Percentiles rank a stretch among this genome's conserved stretches.
Evolutionary conservation across 2,113 vertebrate genomes (phyloP).

Genomic region (Corydoras maculifer): DNA sequence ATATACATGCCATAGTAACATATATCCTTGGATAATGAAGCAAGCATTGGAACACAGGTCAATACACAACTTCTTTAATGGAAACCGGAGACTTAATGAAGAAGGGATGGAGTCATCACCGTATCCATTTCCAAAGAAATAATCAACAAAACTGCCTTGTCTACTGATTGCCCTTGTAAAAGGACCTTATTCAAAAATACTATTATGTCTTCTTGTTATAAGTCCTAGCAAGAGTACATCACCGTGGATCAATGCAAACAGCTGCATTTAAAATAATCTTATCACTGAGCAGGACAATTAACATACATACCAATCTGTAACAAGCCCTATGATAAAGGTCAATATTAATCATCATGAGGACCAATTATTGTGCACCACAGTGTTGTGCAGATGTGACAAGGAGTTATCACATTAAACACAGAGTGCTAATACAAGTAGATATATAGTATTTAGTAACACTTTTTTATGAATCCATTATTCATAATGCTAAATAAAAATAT

Average conservation of each 20-base stretch:
- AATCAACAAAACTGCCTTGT: slow-evolving; percentile 26
- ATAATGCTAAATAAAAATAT: too few relatives aligned
- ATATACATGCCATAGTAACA: background rate
- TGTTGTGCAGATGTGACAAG: too few relatives aligned
- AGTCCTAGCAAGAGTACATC: slow-evolving; percentile 20
- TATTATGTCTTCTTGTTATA: slow-evolving; percentile 33
- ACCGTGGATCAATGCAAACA: slow-evolving; percentile 32
- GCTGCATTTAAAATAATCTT: slow-evolving; percentile 28
- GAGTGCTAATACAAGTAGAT: too few relatives aligned
- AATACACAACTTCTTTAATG: slow-evolving; percentile 19
- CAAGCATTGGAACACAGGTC: slow-evolving; percentile 13
- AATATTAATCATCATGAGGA: background rate
- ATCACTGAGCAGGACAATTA: slow-evolving; percentile 35
- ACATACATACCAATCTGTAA: background rate
- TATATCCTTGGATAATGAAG: slow-evolving; percentile 6
- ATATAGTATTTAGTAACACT: too few relatives aligned
- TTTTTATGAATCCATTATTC: too few relatives aligned
- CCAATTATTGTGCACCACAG: too few relatives aligned
- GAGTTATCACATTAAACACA: too few relatives aligned
- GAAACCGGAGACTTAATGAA: slow-evolving; percentile 20
- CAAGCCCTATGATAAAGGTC: background rate
- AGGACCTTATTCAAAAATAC: slow-evolving; percentile 15
- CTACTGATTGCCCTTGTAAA: slow-evolving; percentile 20
- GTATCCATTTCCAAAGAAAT: slow-evolving; percentile 18
- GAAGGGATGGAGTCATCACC: slow-evolving; percentile 16